These are phyloP conservation scores for Chromobotia macracanthus DNA, from an alignment of 2,797 vertebrate species.

Conservation along the genomic window DNA sequence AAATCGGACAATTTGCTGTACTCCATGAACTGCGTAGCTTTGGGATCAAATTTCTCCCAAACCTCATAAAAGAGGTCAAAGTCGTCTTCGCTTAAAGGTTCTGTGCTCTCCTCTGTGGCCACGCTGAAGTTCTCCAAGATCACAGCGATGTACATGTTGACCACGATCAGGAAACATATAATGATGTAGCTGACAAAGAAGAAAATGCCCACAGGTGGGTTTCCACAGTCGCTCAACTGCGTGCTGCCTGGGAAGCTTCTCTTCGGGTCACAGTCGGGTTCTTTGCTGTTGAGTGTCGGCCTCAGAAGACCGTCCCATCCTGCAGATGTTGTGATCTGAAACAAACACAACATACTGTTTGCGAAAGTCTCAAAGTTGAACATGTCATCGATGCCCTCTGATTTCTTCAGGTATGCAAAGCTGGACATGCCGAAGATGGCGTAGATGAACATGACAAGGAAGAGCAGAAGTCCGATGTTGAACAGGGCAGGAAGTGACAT, in stretches of 20 bases:
- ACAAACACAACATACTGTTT: slow-evolving; percentile 98
- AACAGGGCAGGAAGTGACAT: slow-evolving; percentile 99
- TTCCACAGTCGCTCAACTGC: slow-evolving; percentile 86
- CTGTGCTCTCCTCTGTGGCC: slow-evolving; percentile 93
- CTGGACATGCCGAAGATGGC: slow-evolving; percentile 96
- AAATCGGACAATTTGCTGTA: slow-evolving; percentile 87
- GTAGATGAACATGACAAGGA: slow-evolving; percentile 98
- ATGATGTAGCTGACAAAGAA: slow-evolving; percentile 98
- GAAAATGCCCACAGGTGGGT: slow-evolving; percentile 83
- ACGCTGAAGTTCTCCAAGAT: slow-evolving; percentile 96
- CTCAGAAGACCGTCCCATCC: slow-evolving; percentile 88
- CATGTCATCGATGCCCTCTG: slow-evolving; percentile 92
- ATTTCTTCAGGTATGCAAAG: slow-evolving; percentile 91
- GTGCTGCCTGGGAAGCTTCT: slow-evolving; percentile 81
- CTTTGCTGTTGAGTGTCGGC: slow-evolving; percentile 85
- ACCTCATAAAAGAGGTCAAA: slow-evolving; percentile 96
- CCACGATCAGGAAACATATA: slow-evolving; percentile 91
- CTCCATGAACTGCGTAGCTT: slow-evolving; percentile 91
- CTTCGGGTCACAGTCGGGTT: slow-evolving; percentile 75
- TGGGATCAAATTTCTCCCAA: slow-evolving; percentile 93
- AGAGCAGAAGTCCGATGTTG: slow-evolving; percentile 96
- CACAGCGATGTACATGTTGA: slow-evolving; percentile 98
- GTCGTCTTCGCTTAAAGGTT: slow-evolving; percentile 93
- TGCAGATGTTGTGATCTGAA: slow-evolving; percentile 93
- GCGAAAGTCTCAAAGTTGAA: slow-evolving; percentile 98